Percentiles rank a stretch among this genome's conserved stretches.
Conservation (phyloP, 2,113 vertebrate genomes). For the Trogon melanurus region DNA sequence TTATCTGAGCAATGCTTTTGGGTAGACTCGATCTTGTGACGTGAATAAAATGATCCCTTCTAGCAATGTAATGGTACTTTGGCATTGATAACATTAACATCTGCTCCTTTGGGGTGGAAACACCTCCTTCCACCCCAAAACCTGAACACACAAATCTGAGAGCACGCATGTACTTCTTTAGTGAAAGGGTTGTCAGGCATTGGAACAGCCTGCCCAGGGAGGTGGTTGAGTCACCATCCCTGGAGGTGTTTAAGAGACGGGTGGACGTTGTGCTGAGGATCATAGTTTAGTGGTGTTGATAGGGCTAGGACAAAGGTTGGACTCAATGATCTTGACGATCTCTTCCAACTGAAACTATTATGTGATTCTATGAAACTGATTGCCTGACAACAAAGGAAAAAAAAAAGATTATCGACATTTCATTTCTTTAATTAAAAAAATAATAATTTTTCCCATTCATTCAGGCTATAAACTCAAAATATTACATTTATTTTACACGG, state of each 20-base stretch:
- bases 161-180: background rate
- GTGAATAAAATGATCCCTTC: background rate
- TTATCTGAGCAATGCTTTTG: background rate
- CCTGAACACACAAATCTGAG: background rate
- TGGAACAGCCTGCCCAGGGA: too few relatives aligned
- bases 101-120: background rate
- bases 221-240: too few relatives aligned
- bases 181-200: too few relatives aligned
- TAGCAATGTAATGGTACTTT: background rate
- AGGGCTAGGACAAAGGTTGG: too few relatives aligned
- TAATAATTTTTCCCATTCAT: background rate
- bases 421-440: background rate
- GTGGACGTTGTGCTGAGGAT: too few relatives aligned
- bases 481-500: slow-evolving; percentile 6
- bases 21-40: background rate
- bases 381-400: background rate
- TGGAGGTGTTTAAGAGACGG: too few relatives aligned
- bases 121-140: background rate
- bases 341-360: too few relatives aligned
- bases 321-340: too few relatives aligned
- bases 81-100: background rate
- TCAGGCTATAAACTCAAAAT: slow-evolving; percentile 20
- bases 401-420: background rate
- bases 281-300: too few relatives aligned
- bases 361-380: background rate